Percentiles rank a stretch among this genome's conserved stretches.
phyloP scores from a whole-genome alignment of 2,888 invertebrate species.

The Bedellia somnulentella region DNA sequence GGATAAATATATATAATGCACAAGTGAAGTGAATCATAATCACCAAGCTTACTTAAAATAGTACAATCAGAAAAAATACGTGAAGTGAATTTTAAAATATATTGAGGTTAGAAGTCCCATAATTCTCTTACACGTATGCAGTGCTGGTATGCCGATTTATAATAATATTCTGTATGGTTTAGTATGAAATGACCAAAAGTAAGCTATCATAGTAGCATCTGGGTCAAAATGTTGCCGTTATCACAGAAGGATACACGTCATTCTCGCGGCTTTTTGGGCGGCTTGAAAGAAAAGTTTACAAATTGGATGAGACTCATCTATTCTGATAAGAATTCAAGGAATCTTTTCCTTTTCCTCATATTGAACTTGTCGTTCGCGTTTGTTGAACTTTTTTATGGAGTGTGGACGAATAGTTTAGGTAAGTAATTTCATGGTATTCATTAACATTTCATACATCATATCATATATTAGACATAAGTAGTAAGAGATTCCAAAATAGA shows the following conservation, averaged over 20 bases:
- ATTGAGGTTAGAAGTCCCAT: too few species aligned
- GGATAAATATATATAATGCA: too few species aligned
- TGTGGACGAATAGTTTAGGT: constrained; percentile 87
- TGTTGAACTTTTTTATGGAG: constrained; percentile 91
- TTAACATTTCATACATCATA: too few species aligned
- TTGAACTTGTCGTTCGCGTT: constrained; percentile 96
- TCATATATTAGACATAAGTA: too few species aligned
- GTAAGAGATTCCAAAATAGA: too few species aligned
- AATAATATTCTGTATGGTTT: constrained; percentile 27
- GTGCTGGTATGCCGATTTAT: constrained; percentile 25
- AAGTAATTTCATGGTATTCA: constrained; percentile 16
- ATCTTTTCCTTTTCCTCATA: constrained; percentile 88
- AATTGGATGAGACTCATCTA: constrained; percentile 86
- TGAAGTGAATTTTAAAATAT: too few species aligned
- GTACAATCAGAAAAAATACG: too few species aligned
- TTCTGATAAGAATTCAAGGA: constrained; percentile 90
- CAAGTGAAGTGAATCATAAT: too few species aligned
- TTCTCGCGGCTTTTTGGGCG: constrained; percentile 59
- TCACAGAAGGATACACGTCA: constrained; percentile 69
- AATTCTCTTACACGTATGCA: constrained; percentile 62
- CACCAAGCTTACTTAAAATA: too few species aligned
- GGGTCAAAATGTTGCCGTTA: constrained; percentile 75
- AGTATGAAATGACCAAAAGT: constrained; percentile 43
- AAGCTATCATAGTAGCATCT: too few species aligned
- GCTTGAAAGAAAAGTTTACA: constrained; percentile 72